These are phyloP conservation scores for Scaptomyza reducta DNA, from an alignment of 2,888 invertebrate species.

Conservation along the genomic window DNA sequence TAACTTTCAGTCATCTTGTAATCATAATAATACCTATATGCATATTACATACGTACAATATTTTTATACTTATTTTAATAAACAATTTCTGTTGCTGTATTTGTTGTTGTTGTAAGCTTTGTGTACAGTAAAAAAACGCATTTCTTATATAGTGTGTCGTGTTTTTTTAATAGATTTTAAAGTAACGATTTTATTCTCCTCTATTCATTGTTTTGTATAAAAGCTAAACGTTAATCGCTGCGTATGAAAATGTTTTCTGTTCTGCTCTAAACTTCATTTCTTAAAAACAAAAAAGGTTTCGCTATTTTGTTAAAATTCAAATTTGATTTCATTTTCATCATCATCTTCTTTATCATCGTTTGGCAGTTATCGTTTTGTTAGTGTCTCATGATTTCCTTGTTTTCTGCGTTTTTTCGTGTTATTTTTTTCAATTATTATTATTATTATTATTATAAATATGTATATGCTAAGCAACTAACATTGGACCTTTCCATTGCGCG, in stretches of 20 bases:
- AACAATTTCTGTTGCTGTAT: background rate
- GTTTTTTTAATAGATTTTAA: conserved; percentile 58
- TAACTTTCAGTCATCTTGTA: conserved; percentile 78
- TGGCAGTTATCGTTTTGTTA: conserved; percentile 77
- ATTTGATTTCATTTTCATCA: conserved; percentile 55
- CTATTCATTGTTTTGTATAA: conserved; percentile 50
- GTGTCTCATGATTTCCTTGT: conserved; percentile 22
- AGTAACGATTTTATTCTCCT: conserved; percentile 27
- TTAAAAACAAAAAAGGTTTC: background rate
- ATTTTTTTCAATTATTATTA: conserved; percentile 26
- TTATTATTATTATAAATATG: conserved; percentile 50
- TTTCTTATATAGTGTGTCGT: conserved; percentile 80
- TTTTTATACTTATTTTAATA: conserved; percentile 10
- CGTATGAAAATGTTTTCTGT: conserved; percentile 54
- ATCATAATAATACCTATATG: conserved; percentile 72
- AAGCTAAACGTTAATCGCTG: conserved; percentile 72
- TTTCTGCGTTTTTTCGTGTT: conserved; percentile 23
- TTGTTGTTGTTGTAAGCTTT: conserved; percentile 65
- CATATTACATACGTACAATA: conserved; percentile 70
- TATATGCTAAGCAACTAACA: conserved; percentile 80
- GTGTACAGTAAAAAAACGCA: conserved; percentile 60
- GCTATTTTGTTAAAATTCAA: conserved; percentile 42
- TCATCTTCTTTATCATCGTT: conserved; percentile 28
- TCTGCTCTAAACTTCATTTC: too few relatives aligned
- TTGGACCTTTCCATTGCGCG: conserved; percentile 79